Evolutionary conservation across 2,797 vertebrate genomes (phyloP).

Genomic region (Mus spretus): DNA sequence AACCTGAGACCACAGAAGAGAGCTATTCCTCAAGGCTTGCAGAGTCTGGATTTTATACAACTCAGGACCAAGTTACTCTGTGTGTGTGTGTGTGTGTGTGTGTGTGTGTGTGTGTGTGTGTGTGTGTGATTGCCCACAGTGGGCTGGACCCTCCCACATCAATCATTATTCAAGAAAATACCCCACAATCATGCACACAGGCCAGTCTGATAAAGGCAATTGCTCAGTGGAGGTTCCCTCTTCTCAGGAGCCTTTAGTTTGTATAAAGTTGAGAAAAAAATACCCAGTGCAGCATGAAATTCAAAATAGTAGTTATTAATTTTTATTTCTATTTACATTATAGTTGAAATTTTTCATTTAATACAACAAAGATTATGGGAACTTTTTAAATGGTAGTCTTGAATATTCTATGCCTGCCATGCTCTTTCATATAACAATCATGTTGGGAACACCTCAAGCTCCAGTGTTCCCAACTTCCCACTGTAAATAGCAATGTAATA

Average conservation of each 20-base stretch:
- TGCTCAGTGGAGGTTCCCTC: neutral
- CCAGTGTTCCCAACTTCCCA: neutral
- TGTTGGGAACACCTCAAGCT: neutral
- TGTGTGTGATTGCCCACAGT: neutral
- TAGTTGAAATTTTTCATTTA: neutral
- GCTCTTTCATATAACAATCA: neutral
- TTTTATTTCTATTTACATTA: neutral
- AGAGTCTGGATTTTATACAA: neutral
- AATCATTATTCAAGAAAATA: neutral
- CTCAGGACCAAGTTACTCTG: neutral
- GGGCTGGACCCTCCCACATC: no score
- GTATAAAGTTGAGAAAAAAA: neutral
- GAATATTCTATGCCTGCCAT: neutral
- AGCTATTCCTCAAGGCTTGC: no score
- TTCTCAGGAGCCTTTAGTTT: neutral
- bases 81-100: neutral
- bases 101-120: neutral
- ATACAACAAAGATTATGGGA: constrained; percentile 22
- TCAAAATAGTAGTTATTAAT: neutral
- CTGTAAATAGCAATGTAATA: neutral
- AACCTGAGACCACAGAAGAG: no score
- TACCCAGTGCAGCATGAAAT: neutral
- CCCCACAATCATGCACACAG: neutral
- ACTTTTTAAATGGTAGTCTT: constrained; percentile 32
- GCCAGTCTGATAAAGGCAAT: neutral